phyloP scores from a whole-genome alignment of 2,113 vertebrate species.

The Tamias sibiricus region DNA sequence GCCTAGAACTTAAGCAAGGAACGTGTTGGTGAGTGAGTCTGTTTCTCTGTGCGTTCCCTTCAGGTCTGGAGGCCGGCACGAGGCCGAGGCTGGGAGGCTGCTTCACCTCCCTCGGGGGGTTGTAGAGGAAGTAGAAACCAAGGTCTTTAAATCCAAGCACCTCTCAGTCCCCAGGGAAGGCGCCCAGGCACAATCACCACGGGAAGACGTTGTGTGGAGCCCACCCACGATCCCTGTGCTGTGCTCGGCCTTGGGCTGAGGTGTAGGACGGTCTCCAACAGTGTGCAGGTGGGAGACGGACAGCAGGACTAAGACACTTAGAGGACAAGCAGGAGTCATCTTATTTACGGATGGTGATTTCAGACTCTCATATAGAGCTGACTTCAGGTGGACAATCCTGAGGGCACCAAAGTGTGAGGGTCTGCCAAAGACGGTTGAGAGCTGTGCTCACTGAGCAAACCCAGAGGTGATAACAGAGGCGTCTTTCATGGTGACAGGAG shows the following conservation, averaged over 20 bases:
- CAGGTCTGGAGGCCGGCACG: too few relatives aligned
- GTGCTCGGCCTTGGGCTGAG: not conserved
- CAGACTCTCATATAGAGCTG: not conserved
- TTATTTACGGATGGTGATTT: not conserved
- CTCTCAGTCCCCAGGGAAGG: not conserved
- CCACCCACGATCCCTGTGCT: rapidly evolving
- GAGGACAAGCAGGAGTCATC: not conserved
- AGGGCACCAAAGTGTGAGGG: not conserved
- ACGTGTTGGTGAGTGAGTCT: rapidly evolving
- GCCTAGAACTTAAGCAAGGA: not conserved
- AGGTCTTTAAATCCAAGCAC: not conserved
- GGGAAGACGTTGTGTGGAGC: not conserved
- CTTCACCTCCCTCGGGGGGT: not conserved
- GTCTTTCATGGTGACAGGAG: not conserved
- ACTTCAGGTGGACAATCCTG: not conserved
- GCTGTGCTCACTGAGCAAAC: not conserved
- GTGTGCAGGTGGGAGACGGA: not conserved
- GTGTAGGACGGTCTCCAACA: rapidly evolving
- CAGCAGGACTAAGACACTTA: not conserved
- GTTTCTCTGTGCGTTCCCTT: not conserved
- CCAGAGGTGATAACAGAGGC: rapidly evolving
- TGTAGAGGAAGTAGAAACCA: not conserved
- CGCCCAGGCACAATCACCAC: not conserved
- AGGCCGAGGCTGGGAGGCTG: too few relatives aligned
- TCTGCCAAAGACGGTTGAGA: not conserved